Percentiles rank a stretch among this genome's conserved stretches.
Evolutionary conservation across 2,797 vertebrate species (phyloP).

Genomic region (Alexandromys oeconomus): DNA sequence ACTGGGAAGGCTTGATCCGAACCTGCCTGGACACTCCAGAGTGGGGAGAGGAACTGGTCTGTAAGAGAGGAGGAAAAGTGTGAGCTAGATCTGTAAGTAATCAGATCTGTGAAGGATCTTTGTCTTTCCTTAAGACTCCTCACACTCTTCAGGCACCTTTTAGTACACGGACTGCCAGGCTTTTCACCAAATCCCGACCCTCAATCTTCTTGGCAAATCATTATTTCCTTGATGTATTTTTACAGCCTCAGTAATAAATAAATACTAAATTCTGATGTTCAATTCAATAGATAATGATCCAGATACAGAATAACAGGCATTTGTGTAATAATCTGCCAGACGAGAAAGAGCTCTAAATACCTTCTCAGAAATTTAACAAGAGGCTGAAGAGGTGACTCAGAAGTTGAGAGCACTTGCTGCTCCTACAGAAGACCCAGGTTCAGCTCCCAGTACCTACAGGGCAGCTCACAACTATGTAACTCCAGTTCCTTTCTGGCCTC

Average conservation of each 20-base stretch:
- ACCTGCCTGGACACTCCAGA: slow-evolving; percentile 94
- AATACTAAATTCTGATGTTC: slow-evolving; percentile 16
- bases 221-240: slow-evolving; percentile 27
- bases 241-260: neutral
- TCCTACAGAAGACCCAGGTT: neutral
- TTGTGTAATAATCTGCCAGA: slow-evolving; percentile 46
- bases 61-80: slow-evolving; percentile 85
- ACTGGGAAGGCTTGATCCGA: slow-evolving; percentile 97
- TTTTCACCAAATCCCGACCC: neutral
- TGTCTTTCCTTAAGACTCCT: neutral
- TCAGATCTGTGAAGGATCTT: neutral
- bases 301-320: slow-evolving; percentile 56
- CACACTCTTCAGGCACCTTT: slow-evolving; percentile 1
- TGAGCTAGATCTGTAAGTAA: slow-evolving; percentile 37
- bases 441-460: neutral
- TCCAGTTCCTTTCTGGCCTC: neutral
- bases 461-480: neutral
- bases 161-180: neutral
- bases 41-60: slow-evolving; percentile 90
- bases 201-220: neutral
- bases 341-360: slow-evolving; percentile 58
- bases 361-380: slow-evolving; percentile 61
- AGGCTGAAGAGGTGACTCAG: neutral
- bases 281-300: slow-evolving; percentile 50
- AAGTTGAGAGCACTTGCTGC: neutral